Base-by-base conservation (phyloP, 2,113 vertebrate genomes). In the Neofelis nebulosa region DNA sequence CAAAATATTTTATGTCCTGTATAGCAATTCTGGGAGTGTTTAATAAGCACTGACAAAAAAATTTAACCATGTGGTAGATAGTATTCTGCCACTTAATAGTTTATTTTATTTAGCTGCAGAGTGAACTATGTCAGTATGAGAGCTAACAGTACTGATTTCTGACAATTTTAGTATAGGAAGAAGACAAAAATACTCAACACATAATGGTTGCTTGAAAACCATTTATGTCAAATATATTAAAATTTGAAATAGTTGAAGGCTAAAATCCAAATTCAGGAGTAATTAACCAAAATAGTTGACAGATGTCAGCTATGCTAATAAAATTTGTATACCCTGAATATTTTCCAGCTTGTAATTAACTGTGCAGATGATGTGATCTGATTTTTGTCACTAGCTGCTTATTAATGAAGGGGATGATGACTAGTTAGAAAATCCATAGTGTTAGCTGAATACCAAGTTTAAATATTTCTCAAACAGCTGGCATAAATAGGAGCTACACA, bases 311-410 rank as follows among this genome's bases (percentile, higher is more conserved):
- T 80, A 95, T 89, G 80, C 96, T 98, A 97, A 98, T 98, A 98
- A 98, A 98, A 94, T 89, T 91, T 98, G 95, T 98, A 97, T 96
- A 94, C 80, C 86, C 91, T 88, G 94, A 97, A 57, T 97, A 94
- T 98, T 97, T 98, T 94, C 94, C 96, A 91, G 95, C 95, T 96
- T 97, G 94, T 89, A 93, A 98, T 96, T 97, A 95, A 97, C 93
- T 74, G 55, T 93, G 97, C 88, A 96, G 97, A 96, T 98, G 97
- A 97, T 98, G 98, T 97, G 97, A 98, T 98, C 98, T 97, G 98
- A 97, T 98, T 98, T 98, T 97, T 98, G 98, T 98, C 93, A 98
- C 93, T 98, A 98, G 98, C 98, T 98, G 98, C 98, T 98, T 98
- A 98, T 99, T 98, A 99, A 98, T 98, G 98, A 98, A 94, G 97